These are phyloP conservation scores for Meteorus colon DNA, from an alignment of 2,888 invertebrate genomes.

Conservation along the genomic window DNA sequence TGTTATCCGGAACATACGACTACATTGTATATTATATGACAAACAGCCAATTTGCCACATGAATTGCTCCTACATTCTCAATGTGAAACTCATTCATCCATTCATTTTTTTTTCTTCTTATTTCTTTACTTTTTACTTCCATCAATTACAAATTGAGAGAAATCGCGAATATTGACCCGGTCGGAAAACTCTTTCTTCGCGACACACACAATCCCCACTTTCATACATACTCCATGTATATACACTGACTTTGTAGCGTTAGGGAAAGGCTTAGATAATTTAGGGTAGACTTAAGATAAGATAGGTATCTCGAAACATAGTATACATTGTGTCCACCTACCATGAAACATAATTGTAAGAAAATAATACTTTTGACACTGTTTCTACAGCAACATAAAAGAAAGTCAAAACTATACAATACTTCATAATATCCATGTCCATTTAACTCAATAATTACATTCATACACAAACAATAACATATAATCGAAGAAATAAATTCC, in stretches of 20 bases:
- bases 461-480: not conserved
- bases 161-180: slow-evolving; percentile 40
- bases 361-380: slow-evolving; percentile 36
- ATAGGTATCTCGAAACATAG: slow-evolving; percentile 38
- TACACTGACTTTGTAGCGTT: slow-evolving; percentile 19
- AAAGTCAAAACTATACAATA: slow-evolving; percentile 19
- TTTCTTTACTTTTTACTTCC: not conserved
- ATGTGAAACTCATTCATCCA: not conserved
- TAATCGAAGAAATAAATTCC: not conserved
- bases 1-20: not conserved
- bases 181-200: slow-evolving; percentile 34
- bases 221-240: slow-evolving; percentile 24
- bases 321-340: slow-evolving; percentile 33
- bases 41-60: slow-evolving; percentile 3
- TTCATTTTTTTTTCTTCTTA: not conserved
- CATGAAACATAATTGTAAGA: slow-evolving; percentile 32
- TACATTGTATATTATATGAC: too few species aligned
- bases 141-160: slow-evolving; percentile 34
- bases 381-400: slow-evolving; percentile 27
- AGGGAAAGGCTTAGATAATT: slow-evolving; percentile 44
- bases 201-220: slow-evolving; percentile 31
- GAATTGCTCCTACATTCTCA: not conserved
- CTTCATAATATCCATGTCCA: not conserved
- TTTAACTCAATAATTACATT: not conserved
- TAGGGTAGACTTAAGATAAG: slow-evolving; percentile 40